These are phyloP conservation scores for Diabrotica virgifera DNA, from an alignment of 1,140 invertebrate species.

Conservation along the genomic window DNA sequence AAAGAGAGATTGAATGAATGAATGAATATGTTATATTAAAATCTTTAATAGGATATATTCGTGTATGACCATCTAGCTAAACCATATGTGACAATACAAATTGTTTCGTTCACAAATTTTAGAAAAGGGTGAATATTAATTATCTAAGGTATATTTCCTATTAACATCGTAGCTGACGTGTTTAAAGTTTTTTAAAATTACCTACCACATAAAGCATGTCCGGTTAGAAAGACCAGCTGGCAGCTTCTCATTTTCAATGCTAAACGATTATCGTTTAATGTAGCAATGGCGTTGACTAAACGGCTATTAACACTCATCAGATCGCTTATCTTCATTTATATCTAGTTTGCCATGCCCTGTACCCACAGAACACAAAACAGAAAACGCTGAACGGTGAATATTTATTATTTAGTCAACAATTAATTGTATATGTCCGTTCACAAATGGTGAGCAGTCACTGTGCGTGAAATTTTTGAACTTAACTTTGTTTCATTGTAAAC, in stretches of 20 bases:
- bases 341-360: constrained; percentile 11
- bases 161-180: no score
- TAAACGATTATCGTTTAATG: constrained; percentile 16
- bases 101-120: no score
- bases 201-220: no score
- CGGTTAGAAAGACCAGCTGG: background rate
- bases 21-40: no score
- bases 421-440: constrained; percentile 4
- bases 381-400: background rate
- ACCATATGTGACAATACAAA: no score
- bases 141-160: no score
- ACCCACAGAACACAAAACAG: constrained; percentile 2
- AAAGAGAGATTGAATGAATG: no score
- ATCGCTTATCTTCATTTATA: constrained; percentile 18
- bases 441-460: background rate
- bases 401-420: background rate
- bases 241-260: constrained; percentile 5
- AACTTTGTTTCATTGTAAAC: no score
- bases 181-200: no score
- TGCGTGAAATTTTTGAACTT: background rate
- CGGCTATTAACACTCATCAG: constrained; percentile 17
- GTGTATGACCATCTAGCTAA: no score
- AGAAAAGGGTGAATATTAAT: no score
- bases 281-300: constrained; percentile 7
- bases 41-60: no score